Conservation (phyloP, 2,888 invertebrate genomes). For the Noctua comes region DNA sequence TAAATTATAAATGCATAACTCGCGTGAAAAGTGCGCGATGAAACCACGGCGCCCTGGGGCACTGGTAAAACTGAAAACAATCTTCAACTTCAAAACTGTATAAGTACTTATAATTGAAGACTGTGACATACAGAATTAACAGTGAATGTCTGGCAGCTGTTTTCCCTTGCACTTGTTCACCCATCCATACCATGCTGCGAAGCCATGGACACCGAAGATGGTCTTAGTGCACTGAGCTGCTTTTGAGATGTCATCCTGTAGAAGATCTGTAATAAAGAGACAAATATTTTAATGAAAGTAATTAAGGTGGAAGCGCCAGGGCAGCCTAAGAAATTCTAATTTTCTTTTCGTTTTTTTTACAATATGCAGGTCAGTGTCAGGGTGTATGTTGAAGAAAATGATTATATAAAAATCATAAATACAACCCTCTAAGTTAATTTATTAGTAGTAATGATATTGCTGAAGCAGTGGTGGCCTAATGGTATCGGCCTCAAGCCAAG, state of each 20-base stretch:
- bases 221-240: conserved; percentile 80
- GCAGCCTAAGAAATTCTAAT: no score
- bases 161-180: conserved; percentile 70
- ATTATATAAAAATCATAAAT: no score
- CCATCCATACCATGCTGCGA: conserved; percentile 85
- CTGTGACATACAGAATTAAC: conserved; percentile 23
- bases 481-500: not conserved
- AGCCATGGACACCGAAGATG: conserved; percentile 78
- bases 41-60: no score
- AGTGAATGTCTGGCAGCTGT: conserved; percentile 46
- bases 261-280: conserved; percentile 74
- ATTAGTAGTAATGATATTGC: not conserved
- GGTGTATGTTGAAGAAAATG: no score
- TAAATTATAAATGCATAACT: conserved; percentile 39
- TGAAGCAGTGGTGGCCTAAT: not conserved
- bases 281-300: not conserved
- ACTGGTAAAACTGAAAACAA: conserved; percentile 7
- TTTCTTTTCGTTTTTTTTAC: no score
- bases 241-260: conserved; percentile 77
- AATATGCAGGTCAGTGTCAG: no score
- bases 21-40: not conserved
- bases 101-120: not conserved
- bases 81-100: not conserved
- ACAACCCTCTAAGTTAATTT: no score
- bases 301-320: not conserved